phyloP scores from a whole-genome alignment of 2,797 vertebrate species.

The Notamacropus eugenii region DNA sequence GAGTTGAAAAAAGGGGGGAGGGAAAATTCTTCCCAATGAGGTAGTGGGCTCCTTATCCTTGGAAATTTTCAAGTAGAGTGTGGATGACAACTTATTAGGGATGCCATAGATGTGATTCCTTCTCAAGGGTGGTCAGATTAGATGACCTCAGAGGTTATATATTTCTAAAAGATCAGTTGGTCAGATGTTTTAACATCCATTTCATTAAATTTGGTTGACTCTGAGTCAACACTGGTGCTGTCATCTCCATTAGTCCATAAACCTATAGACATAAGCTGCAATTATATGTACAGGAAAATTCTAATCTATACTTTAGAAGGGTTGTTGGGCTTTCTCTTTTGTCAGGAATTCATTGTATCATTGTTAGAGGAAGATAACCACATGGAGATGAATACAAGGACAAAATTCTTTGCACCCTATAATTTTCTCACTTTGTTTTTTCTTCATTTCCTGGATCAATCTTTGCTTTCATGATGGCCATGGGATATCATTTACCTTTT shows the following conservation, averaged over 20 bases:
- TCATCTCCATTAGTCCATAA: neutral
- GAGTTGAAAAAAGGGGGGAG: neutral
- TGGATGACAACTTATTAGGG: neutral
- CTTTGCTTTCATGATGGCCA: neutral
- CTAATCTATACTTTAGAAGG: neutral
- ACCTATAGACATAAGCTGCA: neutral
- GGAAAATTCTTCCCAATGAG: neutral
- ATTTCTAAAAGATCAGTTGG: neutral
- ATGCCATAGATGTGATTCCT: neutral
- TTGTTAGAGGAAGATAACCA: neutral
- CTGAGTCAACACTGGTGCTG: neutral
- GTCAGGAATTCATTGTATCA: neutral
- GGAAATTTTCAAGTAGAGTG: neutral
- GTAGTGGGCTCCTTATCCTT: neutral
- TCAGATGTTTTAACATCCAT: neutral
- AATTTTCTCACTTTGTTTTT: conserved; percentile 1
- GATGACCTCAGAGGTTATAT: neutral
- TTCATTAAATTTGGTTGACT: neutral
- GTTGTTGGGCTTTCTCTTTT: neutral
- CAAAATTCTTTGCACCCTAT: neutral
- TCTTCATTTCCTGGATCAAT: conserved; percentile 10
- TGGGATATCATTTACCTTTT: neutral
- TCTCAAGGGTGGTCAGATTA: neutral
- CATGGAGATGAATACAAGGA: neutral
- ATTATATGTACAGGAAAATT: neutral